Percentiles rank a stretch among this genome's conserved stretches.
phyloP scores from a whole-genome alignment of 2,797 vertebrate species.

The Catamblyrhynchus diadema region DNA sequence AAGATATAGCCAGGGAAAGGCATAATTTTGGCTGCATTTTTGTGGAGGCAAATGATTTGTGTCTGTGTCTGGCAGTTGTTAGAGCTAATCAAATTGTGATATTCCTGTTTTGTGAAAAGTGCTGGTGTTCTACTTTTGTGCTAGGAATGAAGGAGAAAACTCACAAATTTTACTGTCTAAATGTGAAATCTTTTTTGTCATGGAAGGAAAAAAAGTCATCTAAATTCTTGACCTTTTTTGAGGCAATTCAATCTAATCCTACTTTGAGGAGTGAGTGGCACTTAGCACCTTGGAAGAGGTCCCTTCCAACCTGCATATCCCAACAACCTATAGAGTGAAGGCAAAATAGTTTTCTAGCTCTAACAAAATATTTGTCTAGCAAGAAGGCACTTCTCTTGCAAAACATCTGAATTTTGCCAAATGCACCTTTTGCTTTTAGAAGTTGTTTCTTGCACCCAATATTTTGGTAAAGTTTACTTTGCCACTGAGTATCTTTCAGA shows the following conservation, averaged over 20 bases:
- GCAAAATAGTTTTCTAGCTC: neutral
- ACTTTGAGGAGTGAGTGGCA: neutral
- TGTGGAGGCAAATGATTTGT: neutral
- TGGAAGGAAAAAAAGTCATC: neutral
- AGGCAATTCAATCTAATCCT: neutral
- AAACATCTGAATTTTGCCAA: neutral
- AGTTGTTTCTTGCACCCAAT: neutral
- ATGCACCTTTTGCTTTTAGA: neutral
- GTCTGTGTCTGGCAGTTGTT: neutral
- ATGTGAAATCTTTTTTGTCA: neutral
- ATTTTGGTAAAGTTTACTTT: neutral
- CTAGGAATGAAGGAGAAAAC: neutral
- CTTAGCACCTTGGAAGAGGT: neutral
- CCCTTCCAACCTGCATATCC: neutral
- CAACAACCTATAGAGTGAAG: neutral
- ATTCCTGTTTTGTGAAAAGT: neutral
- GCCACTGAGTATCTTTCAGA: neutral
- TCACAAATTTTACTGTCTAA: neutral
- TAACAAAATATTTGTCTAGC: neutral
- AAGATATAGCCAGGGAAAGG: neutral
- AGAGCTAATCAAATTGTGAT: neutral
- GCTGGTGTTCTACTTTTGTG: neutral
- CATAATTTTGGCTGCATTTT: neutral
- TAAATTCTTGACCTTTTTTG: neutral
- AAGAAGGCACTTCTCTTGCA: neutral